A percentile compares a stretch with the other conserved stretches of the same genome.
These are phyloP conservation scores for Neomonachus schauinslandi DNA, from an alignment of 2,113 vertebrate genomes.

Conservation along the genomic window DNA sequence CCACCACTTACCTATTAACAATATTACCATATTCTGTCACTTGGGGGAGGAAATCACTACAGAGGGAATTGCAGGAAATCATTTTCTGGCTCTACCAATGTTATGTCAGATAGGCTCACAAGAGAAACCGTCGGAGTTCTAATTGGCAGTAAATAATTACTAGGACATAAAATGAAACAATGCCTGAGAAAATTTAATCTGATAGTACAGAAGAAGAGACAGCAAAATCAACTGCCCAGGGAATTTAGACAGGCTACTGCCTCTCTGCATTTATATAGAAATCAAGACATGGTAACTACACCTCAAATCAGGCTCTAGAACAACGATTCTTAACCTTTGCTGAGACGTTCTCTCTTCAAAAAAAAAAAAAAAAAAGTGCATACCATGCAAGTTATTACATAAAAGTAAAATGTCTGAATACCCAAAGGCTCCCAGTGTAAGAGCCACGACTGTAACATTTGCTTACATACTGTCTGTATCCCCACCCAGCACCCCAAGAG, in stretches of 20 bases:
- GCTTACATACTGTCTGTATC: background rate
- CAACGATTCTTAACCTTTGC: background rate
- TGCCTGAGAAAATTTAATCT: background rate
- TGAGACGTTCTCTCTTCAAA: background rate
- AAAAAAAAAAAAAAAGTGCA: background rate
- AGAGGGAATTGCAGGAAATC: background rate
- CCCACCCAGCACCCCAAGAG: background rate
- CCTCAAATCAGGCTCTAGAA: conserved; percentile 41
- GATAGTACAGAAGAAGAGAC: accelerated
- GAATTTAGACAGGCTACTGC: background rate
- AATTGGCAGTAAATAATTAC: conserved; percentile 31
- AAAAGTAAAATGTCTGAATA: background rate
- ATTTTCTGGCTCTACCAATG: background rate
- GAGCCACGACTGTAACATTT: background rate
- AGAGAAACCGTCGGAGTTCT: background rate
- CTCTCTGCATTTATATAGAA: conserved; percentile 72
- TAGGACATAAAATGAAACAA: conserved; percentile 34
- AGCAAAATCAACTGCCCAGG: background rate
- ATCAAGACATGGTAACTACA: conserved; percentile 59
- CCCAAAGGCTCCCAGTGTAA: background rate
- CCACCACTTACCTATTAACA: background rate
- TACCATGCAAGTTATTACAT: background rate
- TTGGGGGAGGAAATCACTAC: background rate
- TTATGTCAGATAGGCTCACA: background rate
- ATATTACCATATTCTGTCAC: accelerated